Evolutionary conservation across 1,140 invertebrate species (phyloP).

Genomic region (Drosophila erecta): DNA sequence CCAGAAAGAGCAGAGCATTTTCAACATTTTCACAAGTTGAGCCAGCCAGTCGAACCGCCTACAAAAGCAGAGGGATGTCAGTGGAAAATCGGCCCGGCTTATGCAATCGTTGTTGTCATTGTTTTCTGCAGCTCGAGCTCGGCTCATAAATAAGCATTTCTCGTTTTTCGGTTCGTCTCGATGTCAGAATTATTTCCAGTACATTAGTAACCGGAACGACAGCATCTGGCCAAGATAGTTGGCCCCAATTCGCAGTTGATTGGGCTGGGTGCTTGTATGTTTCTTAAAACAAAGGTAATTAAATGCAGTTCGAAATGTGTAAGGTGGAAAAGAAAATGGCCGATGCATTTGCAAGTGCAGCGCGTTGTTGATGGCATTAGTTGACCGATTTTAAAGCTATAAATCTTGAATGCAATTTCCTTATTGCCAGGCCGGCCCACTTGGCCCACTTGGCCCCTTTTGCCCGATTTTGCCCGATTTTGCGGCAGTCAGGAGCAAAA

Average conservation of each 20-base stretch:
- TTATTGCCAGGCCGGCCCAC: slow-evolving; percentile 30
- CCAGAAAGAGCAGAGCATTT: slow-evolving; percentile 46
- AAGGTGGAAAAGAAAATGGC: background rate
- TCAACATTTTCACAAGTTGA: slow-evolving; percentile 60
- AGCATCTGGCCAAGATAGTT: slow-evolving; percentile 26
- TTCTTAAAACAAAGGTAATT: background rate
- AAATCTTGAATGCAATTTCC: slow-evolving; percentile 78
- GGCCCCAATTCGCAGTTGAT: background rate
- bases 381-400: slow-evolving; percentile 50
- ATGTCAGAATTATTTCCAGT: slow-evolving; percentile 79
- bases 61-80: slow-evolving; percentile 31
- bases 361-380: slow-evolving; percentile 1
- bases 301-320: background rate
- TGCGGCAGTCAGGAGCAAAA: slow-evolving; percentile 22
- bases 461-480: background rate
- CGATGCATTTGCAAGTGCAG: background rate
- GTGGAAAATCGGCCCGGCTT: slow-evolving; percentile 36
- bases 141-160: slow-evolving; percentile 70
- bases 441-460: background rate
- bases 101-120: slow-evolving; percentile 34
- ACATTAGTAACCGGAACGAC: slow-evolving; percentile 65
- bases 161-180: slow-evolving; percentile 41
- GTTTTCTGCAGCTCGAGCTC: slow-evolving; percentile 18
- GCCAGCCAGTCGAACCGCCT: slow-evolving; percentile 20
- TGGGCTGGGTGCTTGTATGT: background rate